Conservation (phyloP, 1,140 invertebrate genomes). For the Cotesia typhae region DNA sequence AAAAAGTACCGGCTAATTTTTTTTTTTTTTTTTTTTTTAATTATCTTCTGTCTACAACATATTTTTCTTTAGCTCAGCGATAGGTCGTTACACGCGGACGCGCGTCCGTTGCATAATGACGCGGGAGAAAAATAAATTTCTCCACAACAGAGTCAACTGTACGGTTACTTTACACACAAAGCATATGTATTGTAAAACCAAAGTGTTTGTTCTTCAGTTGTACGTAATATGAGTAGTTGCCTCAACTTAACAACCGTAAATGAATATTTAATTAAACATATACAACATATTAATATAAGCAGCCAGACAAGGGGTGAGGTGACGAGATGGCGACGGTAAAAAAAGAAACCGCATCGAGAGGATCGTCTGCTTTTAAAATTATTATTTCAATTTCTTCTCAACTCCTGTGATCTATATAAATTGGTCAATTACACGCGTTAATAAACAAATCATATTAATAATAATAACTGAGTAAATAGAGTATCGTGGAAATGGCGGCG, state of each 20-base stretch:
- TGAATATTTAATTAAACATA: not conserved
- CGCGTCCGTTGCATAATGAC: constrained; percentile 53
- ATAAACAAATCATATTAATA: not conserved
- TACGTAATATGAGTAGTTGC: too few relatives aligned
- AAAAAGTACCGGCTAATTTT: not conserved
- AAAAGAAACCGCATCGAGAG: not conserved
- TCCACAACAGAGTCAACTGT: too few relatives aligned
- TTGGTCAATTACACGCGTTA: not conserved
- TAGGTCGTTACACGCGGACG: constrained; percentile 18
- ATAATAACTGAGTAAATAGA: not conserved
- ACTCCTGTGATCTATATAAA: too few relatives aligned
- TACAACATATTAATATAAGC: not conserved
- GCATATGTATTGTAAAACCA: too few relatives aligned
- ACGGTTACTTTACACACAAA: too few relatives aligned
- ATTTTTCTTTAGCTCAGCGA: not conserved
- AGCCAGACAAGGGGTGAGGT: constrained; percentile 28
- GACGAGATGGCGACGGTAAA: constrained; percentile 31
- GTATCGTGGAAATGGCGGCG: constrained; percentile 33
- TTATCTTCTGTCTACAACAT: not conserved
- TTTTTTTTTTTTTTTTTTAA: too few relatives aligned
- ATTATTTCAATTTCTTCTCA: too few relatives aligned
- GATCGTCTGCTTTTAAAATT: not conserved
- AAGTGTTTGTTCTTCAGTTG: too few relatives aligned
- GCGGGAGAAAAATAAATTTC: constrained; percentile 41
- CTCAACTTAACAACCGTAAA: not conserved